These are phyloP conservation scores for Acronicta psi DNA, from an alignment of 2,888 invertebrate species.

Conservation along the genomic window DNA sequence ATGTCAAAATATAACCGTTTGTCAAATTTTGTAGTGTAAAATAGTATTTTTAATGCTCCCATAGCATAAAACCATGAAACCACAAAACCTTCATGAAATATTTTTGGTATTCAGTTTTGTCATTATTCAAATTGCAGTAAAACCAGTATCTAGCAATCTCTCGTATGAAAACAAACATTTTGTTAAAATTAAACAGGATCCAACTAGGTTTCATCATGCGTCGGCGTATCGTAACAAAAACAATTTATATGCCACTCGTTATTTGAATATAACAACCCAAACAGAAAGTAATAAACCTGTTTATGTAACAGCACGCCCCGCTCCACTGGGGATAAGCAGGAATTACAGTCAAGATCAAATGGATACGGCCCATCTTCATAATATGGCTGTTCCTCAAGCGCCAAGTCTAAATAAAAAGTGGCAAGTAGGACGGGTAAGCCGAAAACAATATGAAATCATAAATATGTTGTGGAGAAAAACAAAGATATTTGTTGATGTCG, in stretches of 20 bases:
- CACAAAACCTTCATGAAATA: conserved; percentile 14
- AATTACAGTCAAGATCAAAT: conserved; percentile 29
- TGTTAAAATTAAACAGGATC: conserved; percentile 37
- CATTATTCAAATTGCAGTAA: conserved; percentile 18
- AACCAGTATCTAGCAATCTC: conserved; percentile 23
- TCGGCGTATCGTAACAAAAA: conserved; percentile 23
- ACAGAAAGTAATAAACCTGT: conserved; percentile 13
- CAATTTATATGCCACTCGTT: conserved; percentile 7
- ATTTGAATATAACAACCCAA: conserved; percentile 16
- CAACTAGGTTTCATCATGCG: conserved; percentile 20
- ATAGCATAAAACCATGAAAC: conserved; percentile 27
- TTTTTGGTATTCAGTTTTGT: conserved; percentile 17
- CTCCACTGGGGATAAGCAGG: neutral
- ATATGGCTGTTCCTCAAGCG: conserved; percentile 7
- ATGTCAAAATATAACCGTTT: conserved; percentile 5
- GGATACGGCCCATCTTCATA: conserved; percentile 13
- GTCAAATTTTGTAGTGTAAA: neutral
- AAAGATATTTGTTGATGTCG: conserved; percentile 65
- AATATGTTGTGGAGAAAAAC: conserved; percentile 78
- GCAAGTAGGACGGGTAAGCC: conserved; percentile 69
- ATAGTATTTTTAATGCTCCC: neutral
- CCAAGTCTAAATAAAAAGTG: conserved; percentile 57
- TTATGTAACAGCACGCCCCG: conserved; percentile 1
- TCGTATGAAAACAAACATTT: conserved; percentile 41
- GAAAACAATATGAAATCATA: conserved; percentile 75